Evolutionary conservation across 1,140 invertebrate genomes (phyloP).

Genomic region (Chymomyza costata): DNA sequence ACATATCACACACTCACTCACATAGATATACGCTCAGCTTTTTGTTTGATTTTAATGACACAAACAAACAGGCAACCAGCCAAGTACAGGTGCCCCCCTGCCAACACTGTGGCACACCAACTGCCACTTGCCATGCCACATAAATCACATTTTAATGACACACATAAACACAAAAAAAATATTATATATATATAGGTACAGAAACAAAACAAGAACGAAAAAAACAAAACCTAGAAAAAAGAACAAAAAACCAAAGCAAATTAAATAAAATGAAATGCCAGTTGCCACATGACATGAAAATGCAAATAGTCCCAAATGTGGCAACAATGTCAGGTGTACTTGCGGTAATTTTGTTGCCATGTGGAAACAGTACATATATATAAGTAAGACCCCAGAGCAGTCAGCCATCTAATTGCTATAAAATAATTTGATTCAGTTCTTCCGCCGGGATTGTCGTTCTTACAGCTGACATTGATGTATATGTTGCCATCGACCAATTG

Average conservation of each 20-base stretch:
- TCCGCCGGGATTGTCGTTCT: too few species aligned
- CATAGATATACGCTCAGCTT: not conserved
- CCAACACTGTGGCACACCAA: too few species aligned
- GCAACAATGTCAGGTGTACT: slow-evolving; percentile 25
- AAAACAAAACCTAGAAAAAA: too few species aligned
- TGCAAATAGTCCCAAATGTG: slow-evolving; percentile 31
- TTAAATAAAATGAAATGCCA: slow-evolving; percentile 29
- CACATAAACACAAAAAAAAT: too few species aligned
- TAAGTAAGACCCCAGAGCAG: slow-evolving; percentile 3
- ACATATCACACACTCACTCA: slow-evolving; percentile 32
- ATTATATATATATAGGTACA: too few species aligned
- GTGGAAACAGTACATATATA: too few species aligned
- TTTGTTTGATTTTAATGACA: slow-evolving; percentile 45
- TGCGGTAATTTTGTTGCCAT: not conserved
- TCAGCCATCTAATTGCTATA: slow-evolving; percentile 39
- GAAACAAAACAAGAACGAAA: too few species aligned
- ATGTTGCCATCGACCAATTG: not conserved
- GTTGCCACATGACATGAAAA: slow-evolving; percentile 19
- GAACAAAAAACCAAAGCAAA: slow-evolving; percentile 9
- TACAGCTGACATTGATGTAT: slow-evolving; percentile 20
- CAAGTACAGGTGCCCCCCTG: slow-evolving; percentile 10
- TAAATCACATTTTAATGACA: slow-evolving; percentile 29
- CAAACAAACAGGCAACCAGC: slow-evolving; percentile 16
- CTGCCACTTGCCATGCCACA: not conserved
- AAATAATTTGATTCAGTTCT: slow-evolving; percentile 12